Conservation (phyloP, 1,140 invertebrate genomes). For the Parasteatoda tepidariorum region DNA sequence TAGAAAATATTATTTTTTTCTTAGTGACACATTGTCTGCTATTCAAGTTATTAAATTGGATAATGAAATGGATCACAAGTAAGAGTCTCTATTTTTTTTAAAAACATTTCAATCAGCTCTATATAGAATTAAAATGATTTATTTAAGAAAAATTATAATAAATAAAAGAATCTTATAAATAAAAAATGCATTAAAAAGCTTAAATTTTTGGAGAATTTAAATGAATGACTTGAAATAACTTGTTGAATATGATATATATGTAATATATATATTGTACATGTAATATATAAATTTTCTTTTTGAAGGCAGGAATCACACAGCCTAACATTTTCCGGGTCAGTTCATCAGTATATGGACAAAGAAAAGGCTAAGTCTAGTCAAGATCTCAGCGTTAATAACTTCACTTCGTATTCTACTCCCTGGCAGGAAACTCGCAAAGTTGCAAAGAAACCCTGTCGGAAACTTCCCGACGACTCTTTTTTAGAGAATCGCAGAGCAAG, state of each 20-base stretch:
- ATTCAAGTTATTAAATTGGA: constrained; percentile 47
- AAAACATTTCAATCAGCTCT: too few species aligned
- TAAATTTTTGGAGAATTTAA: too few species aligned
- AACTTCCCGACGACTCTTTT: not conserved
- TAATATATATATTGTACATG: too few species aligned
- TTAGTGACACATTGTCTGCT: constrained; percentile 31
- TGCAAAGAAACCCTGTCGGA: constrained; percentile 27
- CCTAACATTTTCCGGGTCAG: not conserved
- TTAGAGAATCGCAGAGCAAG: not conserved
- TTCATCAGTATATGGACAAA: not conserved
- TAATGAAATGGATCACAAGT: constrained; percentile 21
- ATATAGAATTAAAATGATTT: too few species aligned
- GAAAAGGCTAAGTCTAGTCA: constrained; percentile 22
- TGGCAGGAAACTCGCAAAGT: not conserved
- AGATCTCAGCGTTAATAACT: constrained; percentile 14
- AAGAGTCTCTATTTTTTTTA: too few species aligned
- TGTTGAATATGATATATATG: too few species aligned
- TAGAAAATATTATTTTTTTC: not conserved
- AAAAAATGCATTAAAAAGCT: too few species aligned
- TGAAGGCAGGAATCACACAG: not conserved
- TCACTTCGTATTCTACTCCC: not conserved
- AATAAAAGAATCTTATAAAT: too few species aligned
- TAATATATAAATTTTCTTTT: too few species aligned
- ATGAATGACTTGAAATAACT: too few species aligned
- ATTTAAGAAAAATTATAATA: too few species aligned